A percentile compares a stretch with the other conserved stretches of the same genome.
Conservation (phyloP, 2,113 vertebrate genomes). For the Circaetus cinerascens region DNA sequence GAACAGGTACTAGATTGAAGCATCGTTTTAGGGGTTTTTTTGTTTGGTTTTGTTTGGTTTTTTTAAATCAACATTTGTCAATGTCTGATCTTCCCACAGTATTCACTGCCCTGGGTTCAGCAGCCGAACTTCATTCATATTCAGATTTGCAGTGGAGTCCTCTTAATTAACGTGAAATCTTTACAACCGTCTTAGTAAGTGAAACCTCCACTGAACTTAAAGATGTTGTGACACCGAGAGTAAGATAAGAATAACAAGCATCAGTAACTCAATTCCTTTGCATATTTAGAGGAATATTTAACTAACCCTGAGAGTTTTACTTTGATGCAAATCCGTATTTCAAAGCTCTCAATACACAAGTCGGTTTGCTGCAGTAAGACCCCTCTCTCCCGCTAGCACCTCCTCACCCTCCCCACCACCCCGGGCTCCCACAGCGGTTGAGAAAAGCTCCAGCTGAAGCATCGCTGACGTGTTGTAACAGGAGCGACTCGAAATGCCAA, state of each 20-base stretch:
- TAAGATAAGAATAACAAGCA: slow-evolving; percentile 60
- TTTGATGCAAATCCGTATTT: slow-evolving; percentile 35
- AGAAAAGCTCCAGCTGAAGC: background rate
- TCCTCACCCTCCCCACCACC: background rate
- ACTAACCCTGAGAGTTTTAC: slow-evolving; percentile 10
- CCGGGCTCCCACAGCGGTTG: background rate
- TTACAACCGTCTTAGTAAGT: slow-evolving; percentile 46
- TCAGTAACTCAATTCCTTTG: slow-evolving; percentile 34
- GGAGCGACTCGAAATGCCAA: background rate
- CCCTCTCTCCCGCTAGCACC: background rate
- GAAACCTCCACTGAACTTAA: slow-evolving; percentile 55
- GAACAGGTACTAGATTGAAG: background rate
- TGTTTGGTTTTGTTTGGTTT: background rate
- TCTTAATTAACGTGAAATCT: slow-evolving; percentile 58
- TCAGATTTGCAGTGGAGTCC: slow-evolving; percentile 36
- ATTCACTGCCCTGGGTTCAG: slow-evolving; percentile 31
- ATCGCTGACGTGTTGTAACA: background rate
- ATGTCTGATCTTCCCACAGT: background rate
- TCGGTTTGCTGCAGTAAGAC: background rate
- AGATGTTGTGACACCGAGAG: slow-evolving; percentile 48
- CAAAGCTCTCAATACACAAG: background rate
- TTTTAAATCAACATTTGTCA: slow-evolving; percentile 2
- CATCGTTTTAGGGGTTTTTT: background rate
- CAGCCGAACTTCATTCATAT: slow-evolving; percentile 22
- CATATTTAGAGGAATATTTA: slow-evolving; percentile 55